Conservation (phyloP, 1,140 invertebrate species). For the Drosophila nasuta region DNA sequence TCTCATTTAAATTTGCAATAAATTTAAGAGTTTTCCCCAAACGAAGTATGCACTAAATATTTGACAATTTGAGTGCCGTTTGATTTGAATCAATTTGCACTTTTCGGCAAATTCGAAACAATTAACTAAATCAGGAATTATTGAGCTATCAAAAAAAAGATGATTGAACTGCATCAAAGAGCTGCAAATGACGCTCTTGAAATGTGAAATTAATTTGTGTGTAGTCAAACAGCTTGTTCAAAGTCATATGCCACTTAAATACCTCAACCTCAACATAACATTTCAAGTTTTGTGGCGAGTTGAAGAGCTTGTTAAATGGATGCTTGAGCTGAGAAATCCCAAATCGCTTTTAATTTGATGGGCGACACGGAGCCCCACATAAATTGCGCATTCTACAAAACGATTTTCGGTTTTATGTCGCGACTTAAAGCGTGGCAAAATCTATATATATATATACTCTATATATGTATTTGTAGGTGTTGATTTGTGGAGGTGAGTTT, state of each 20-base stretch:
- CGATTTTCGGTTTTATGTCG: slow-evolving; percentile 19
- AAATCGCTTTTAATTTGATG: slow-evolving; percentile 42
- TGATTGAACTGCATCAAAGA: too few species aligned
- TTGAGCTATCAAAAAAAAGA: too few species aligned
- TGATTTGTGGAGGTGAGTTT: slow-evolving; percentile 25
- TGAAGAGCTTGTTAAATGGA: slow-evolving; percentile 36
- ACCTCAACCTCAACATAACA: background rate
- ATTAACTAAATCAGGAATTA: background rate
- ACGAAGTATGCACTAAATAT: too few species aligned
- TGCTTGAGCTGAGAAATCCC: slow-evolving; percentile 22
- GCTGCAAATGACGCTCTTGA: background rate
- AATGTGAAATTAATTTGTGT: background rate
- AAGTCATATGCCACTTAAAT: slow-evolving; percentile 6
- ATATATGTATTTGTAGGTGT: background rate
- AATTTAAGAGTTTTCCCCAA: too few species aligned
- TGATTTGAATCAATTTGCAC: background rate
- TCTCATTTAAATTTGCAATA: too few species aligned
- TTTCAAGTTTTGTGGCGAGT: slow-evolving; percentile 4
- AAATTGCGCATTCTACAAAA: slow-evolving; percentile 7
- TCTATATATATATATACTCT: background rate
- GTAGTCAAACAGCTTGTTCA: background rate
- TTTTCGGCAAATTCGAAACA: background rate
- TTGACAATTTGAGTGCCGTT: background rate
- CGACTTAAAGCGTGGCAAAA: slow-evolving; percentile 19
- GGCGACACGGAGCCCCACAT: slow-evolving; percentile 4